Percentiles rank a stretch among this genome's conserved stretches.
Conservation (phyloP, 2,113 vertebrate species). For the Brienomyrus longianalis region DNA sequence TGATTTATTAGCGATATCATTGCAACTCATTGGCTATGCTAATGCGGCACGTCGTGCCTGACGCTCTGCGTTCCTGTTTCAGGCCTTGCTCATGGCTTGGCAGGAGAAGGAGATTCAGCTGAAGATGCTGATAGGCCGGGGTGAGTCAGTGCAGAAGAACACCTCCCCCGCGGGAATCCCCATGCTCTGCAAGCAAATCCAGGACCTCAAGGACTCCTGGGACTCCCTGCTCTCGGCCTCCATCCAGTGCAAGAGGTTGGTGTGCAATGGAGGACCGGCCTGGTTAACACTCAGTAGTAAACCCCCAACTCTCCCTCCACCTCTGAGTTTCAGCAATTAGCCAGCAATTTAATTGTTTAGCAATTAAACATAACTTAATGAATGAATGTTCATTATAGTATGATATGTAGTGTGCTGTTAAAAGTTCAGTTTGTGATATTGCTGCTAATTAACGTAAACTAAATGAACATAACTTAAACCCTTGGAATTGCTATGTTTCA, state of each 20-base stretch:
- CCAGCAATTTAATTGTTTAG: background rate
- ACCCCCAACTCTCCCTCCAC: background rate
- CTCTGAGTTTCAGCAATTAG: background rate
- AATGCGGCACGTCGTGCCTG: background rate
- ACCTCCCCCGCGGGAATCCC: constrained; percentile 80
- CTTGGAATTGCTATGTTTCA: background rate
- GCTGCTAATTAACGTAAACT: background rate
- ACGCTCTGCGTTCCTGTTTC: constrained; percentile 8
- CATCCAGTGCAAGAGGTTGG: constrained; percentile 92
- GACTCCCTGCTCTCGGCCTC: constrained; percentile 75
- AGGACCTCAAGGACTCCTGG: constrained; percentile 85
- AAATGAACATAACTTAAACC: background rate
- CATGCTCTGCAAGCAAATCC: constrained; percentile 76
- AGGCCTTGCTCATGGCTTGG: constrained; percentile 77
- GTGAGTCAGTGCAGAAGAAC: constrained; percentile 86
- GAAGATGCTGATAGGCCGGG: constrained; percentile 82
- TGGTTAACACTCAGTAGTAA: background rate
- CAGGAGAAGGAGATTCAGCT: constrained; percentile 93
- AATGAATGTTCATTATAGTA: background rate
- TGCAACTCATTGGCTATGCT: background rate
- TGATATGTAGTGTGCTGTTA: background rate
- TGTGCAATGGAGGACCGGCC: background rate
- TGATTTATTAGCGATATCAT: background rate
- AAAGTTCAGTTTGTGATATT: background rate
- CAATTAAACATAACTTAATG: background rate